Conservation (phyloP, 2,113 vertebrate species). For the Typhlomys cinereus region DNA sequence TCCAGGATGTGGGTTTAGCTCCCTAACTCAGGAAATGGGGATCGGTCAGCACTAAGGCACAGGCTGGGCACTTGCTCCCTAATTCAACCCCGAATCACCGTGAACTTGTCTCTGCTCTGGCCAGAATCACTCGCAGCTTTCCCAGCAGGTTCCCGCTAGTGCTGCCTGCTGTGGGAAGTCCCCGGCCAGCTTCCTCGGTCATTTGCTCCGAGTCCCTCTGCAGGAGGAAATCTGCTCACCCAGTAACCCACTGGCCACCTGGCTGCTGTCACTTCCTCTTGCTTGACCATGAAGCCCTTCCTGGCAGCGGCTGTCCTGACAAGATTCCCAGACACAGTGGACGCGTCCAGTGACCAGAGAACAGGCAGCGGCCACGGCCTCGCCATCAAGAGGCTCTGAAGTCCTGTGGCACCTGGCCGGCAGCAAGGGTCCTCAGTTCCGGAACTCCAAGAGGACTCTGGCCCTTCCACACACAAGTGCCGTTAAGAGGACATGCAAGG, state of each 20-base stretch:
- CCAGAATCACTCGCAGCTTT: background rate
- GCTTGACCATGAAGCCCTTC: background rate
- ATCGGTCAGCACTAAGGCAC: background rate
- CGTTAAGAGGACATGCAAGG: background rate
- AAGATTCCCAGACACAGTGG: constrained; percentile 20
- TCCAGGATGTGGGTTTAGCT: constrained; percentile 68
- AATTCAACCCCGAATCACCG: background rate
- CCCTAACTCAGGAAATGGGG: constrained; percentile 1
- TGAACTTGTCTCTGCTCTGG: background rate
- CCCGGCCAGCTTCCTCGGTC: background rate
- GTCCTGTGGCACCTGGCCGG: background rate
- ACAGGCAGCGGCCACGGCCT: background rate
- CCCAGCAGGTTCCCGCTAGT: background rate
- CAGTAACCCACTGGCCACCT: background rate
- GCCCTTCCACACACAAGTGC: background rate
- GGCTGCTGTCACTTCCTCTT: constrained; percentile 45
- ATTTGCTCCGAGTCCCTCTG: background rate
- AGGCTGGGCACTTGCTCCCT: background rate
- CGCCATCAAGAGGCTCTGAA: background rate
- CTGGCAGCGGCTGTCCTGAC: constrained; percentile 41
- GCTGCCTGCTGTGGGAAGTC: background rate
- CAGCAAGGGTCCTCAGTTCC: background rate
- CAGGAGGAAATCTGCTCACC: background rate
- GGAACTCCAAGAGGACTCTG: background rate
- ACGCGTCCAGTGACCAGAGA: background rate